Base-by-base conservation (phyloP, 2,113 vertebrate genomes). In the Macaca mulatta region DNA sequence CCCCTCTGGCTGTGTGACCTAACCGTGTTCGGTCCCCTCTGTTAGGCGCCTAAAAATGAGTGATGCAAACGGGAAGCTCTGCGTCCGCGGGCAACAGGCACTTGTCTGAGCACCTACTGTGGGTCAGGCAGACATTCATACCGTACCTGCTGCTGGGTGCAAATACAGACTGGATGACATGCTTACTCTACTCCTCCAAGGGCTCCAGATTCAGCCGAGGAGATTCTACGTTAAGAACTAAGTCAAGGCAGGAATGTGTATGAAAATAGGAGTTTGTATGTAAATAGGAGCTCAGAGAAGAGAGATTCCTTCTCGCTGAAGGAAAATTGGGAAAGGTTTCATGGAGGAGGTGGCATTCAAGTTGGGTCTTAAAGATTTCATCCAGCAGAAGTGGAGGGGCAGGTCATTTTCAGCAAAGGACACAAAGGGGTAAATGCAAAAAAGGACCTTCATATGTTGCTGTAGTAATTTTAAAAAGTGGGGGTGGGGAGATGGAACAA, bases 361-460 rank as follows among this genome's bases (percentile, higher is more conserved):
- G 38, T 72, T 85, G 50, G 32, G 69, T 87, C 43, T 67, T 74
- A 17, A 77, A n/a, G 45, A 55, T 77, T 72, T 96, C 23, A 74
- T 55, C 52, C 57, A 20, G 83, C 67, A 90, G 69, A 93, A 92
- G 40, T 61, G 50, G n/a, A 81, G n/a, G 30, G 55, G 48, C 50
- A 88, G 67, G 55, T 93, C 67, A 52, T 84, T 90, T 93, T 64
- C 92, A 88, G 64, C 85, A 77, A 59, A 78, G 23, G 85, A 9
- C 48, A 59, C 18, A 48, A 85, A 94, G 25, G 45, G 40, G 14
- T 81, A 55, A 50, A 30, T 92, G 59, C 11, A 69, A 93, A 74
- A 20, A 48, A 80, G 35, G 32, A 23, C 9, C 57, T 96, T 48
- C 23, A 25, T 20, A n/a, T 77, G 77, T 93, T 67, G 14, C 57